These are phyloP conservation scores for Meteorus cinctellus DNA, from an alignment of 2,888 invertebrate species.

Conservation along the genomic window DNA sequence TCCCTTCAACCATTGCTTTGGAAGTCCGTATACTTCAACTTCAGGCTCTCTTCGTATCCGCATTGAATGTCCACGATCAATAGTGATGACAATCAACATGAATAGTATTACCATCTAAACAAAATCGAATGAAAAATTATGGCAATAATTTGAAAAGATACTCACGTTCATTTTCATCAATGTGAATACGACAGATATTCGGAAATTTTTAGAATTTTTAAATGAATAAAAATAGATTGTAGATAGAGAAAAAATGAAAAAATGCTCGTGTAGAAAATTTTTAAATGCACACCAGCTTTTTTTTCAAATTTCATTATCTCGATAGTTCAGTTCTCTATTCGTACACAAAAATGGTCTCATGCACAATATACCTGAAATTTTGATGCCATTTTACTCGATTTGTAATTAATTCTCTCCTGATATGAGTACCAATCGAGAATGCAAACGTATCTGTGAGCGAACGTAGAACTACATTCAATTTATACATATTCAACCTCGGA, in stretches of 20 bases:
- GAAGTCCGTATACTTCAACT: constrained; percentile 59
- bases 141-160: too few species aligned
- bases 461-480: constrained; percentile 28
- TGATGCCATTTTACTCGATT: not conserved
- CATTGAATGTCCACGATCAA: constrained; percentile 8
- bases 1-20: constrained; percentile 45
- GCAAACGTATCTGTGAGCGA: constrained; percentile 28
- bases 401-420: not conserved
- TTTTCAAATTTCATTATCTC: too few species aligned
- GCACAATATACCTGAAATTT: not conserved
- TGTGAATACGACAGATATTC: too few species aligned
- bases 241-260: too few species aligned
- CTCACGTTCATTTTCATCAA: not conserved
- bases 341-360: too few species aligned
- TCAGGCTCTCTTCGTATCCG: constrained; percentile 38
- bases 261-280: too few species aligned
- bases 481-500: constrained; percentile 39
- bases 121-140: constrained; percentile 3
- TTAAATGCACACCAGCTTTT: too few species aligned
- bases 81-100: not conserved
- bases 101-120: not conserved
- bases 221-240: too few species aligned
- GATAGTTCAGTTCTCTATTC: too few species aligned
- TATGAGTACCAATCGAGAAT: not conserved
- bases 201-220: too few species aligned